Evolutionary conservation across 2,888 invertebrate genomes (phyloP), one percentile per base, ranked within the genome.

Genomic region (Cyrtodaria siliqua): DNA sequence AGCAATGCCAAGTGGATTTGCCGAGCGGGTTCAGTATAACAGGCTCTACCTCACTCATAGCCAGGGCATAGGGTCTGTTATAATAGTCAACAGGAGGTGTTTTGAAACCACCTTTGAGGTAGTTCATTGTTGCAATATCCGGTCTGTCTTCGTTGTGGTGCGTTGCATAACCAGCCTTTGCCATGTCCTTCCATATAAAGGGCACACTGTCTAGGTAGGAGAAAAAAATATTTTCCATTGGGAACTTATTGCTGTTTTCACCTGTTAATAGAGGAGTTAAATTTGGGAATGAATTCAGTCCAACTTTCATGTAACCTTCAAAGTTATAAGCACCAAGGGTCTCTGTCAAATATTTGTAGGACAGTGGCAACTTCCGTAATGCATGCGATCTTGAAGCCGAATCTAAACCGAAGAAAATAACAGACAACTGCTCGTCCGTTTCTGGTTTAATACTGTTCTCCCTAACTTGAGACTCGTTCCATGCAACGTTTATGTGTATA

Each of bases 11-110:
- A 1, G 64, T 53, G 2, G 57, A 57, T 23, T 67, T 74, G 20
- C 70, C 67, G 2, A 74, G 33, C 1, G 62, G 70, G 9, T 79
- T 64, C 24, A 70, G 63, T 67, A 83, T 84, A 14, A 80, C 47
- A 2, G 84, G 82, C 40, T 86, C 84, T 44, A 87, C 82, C n/a
- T 73, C 72, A 62, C 91, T 88, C 73, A 92, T 87, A 71, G 96
- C 95, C 38, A 95, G 92, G 87, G 96, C 95, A 86, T 96, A 96
- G 0, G 97, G 96, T 47, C 96, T 95, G 63, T 96, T 94, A 90
- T 97, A 97, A 90, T 96, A 97, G 91, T 98, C 97, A 0, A 97
- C 96, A 0, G 98, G 97, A 69, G 95, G 95, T 14, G 94, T 93
- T 0, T 93, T 93, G 87, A 98, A 98, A 0, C 98, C 94, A 3